Conservation (phyloP, 2,113 vertebrate genomes). For the Stigmatopora argus region DNA sequence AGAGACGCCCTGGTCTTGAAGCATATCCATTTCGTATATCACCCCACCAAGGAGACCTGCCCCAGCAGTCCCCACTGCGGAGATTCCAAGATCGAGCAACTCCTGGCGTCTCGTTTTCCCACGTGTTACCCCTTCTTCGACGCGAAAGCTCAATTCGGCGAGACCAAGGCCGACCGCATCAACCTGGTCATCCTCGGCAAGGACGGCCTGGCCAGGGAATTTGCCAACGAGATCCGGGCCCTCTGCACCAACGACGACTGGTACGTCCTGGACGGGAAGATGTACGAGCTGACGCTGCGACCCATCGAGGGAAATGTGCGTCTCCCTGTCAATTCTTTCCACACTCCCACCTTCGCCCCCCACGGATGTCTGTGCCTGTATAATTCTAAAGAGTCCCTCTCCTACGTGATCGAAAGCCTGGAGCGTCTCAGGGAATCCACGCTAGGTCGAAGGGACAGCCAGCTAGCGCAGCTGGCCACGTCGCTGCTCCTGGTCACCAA, state of each 20-base stretch:
- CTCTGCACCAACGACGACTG: constrained; percentile 92
- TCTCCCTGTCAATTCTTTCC: constrained; percentile 94
- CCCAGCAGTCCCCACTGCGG: constrained; percentile 82
- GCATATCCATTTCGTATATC: constrained; percentile 98
- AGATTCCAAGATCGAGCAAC: constrained; percentile 87
- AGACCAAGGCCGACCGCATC: constrained; percentile 80
- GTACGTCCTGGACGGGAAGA: constrained; percentile 91
- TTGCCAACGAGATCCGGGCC: constrained; percentile 94
- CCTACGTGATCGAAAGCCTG: constrained; percentile 92
- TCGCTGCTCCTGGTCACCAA: constrained; percentile 86
- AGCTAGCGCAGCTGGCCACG: constrained; percentile 77
- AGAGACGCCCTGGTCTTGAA: constrained; percentile 92
- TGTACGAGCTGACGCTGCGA: constrained; percentile 88
- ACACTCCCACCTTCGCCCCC: constrained; percentile 89
- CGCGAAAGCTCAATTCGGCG: constrained; percentile 70
- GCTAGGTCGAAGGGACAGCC: constrained; percentile 80
- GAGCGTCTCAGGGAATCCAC: constrained; percentile 88
- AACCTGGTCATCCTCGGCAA: constrained; percentile 94
- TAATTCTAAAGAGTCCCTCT: constrained; percentile 93
- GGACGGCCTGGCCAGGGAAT: constrained; percentile 89
- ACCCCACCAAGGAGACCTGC: constrained; percentile 94
- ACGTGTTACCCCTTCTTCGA: constrained; percentile 80
- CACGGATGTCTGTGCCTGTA: constrained; percentile 96
- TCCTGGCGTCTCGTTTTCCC: constrained; percentile 75
- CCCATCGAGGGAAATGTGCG: constrained; percentile 95